phyloP scores from a whole-genome alignment of 1,140 invertebrate genomes.

The Apis dorsata region DNA sequence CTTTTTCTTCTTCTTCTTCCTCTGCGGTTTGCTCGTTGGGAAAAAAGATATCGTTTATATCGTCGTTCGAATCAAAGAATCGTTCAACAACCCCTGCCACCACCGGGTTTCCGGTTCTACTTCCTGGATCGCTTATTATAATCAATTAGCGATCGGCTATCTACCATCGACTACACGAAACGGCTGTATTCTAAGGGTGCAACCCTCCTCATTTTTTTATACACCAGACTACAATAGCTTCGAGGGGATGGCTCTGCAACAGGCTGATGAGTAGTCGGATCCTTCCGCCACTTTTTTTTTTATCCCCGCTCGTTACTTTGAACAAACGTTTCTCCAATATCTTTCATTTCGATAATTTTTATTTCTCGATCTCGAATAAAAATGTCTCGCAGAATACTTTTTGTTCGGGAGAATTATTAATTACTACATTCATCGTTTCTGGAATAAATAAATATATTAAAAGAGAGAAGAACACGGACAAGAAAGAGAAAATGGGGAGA shows the following conservation, averaged over 20 bases:
- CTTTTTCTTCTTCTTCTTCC: too few species aligned
- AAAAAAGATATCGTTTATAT: neutral
- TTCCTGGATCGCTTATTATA: conserved; percentile 73
- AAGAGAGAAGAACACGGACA: neutral
- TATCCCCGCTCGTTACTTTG: neutral
- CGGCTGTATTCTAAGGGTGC: conserved; percentile 71
- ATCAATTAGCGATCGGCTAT: conserved; percentile 79
- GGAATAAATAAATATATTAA: too few species aligned
- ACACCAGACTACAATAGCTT: conserved; percentile 55
- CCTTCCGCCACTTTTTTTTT: conserved; percentile 36
- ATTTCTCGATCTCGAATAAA: too few species aligned
- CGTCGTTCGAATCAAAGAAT: neutral
- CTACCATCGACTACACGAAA: conserved; percentile 69
- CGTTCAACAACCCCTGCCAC: conserved; percentile 58
- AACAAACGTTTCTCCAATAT: neutral
- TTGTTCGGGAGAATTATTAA: too few species aligned
- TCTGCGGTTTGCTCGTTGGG: neutral
- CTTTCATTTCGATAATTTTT: neutral
- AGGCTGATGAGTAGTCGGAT: conserved; percentile 79
- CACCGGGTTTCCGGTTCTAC: conserved; percentile 57
- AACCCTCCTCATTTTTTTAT: conserved; percentile 77
- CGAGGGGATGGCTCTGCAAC: conserved; percentile 71
- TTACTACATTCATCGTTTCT: too few species aligned
- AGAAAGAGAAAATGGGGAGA: conserved; percentile 14
- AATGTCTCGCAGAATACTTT: neutral